Percentiles rank a stretch among this genome's conserved stretches.
Conservation (phyloP, 2,888 invertebrate species). For the Diarsia mendica region DNA sequence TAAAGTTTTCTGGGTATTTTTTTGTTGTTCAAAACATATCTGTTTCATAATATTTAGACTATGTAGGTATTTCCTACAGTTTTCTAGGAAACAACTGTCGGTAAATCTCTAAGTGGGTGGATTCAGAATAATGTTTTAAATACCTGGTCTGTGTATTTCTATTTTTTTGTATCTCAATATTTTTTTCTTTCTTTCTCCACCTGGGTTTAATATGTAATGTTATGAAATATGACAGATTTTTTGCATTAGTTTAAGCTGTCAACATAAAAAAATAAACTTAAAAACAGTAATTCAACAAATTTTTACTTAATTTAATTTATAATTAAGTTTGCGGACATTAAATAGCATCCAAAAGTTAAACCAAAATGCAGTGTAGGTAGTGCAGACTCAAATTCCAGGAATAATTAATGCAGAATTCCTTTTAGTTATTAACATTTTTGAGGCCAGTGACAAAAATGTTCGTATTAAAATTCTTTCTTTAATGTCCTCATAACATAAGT, state of each 20-base stretch:
- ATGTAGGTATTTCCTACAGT: too few species aligned
- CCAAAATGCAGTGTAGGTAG: slow-evolving; percentile 9
- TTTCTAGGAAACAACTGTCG: too few species aligned
- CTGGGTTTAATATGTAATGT: too few species aligned
- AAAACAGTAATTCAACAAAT: not conserved
- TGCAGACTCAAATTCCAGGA: slow-evolving; percentile 23
- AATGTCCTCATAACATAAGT: slow-evolving; percentile 74
- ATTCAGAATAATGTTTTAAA: too few species aligned
- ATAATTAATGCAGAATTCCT: slow-evolving; percentile 44
- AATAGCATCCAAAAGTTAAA: not conserved
- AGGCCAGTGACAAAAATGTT: slow-evolving; percentile 70
- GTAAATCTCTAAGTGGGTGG: too few species aligned
- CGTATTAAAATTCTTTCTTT: slow-evolving; percentile 73
- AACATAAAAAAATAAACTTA: not conserved
- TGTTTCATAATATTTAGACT: too few species aligned
- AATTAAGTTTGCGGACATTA: not conserved
- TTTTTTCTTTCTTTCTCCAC: too few species aligned
- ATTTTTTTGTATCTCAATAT: too few species aligned
- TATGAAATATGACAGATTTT: too few species aligned
- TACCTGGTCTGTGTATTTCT: too few species aligned
- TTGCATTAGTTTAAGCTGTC: not conserved
- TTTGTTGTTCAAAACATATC: too few species aligned
- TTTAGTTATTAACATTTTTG: slow-evolving; percentile 55
- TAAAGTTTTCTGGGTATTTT: too few species aligned
- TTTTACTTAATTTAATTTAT: not conserved